Evolutionary conservation across 2,888 invertebrate genomes (phyloP).

Genomic region (Zeuzera pyrina): DNA sequence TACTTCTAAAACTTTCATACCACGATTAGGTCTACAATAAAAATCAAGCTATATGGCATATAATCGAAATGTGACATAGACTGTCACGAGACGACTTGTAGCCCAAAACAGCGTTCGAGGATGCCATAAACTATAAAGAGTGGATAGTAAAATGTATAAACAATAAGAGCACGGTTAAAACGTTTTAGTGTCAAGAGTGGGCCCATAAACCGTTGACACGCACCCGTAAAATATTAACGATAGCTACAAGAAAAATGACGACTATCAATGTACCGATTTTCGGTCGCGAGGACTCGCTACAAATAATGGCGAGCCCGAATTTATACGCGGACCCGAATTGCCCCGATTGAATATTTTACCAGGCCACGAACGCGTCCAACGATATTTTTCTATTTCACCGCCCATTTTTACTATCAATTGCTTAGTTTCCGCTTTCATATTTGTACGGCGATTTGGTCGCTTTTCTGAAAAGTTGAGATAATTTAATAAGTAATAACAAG

Average conservation of each 20-base stretch:
- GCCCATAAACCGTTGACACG: constrained; percentile 70
- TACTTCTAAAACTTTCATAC: constrained; percentile 29
- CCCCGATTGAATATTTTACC: constrained; percentile 72
- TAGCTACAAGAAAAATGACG: constrained; percentile 69
- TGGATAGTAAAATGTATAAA: constrained; percentile 70
- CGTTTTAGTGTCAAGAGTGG: constrained; percentile 72
- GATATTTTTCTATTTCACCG: constrained; percentile 70
- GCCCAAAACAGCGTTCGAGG: constrained; percentile 52
- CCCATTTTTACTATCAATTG: constrained; percentile 70
- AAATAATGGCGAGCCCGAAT: constrained; percentile 67
- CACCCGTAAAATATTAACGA: constrained; percentile 72
- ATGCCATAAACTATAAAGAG: constrained; percentile 67
- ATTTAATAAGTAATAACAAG: no score
- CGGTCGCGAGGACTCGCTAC: constrained; percentile 65
- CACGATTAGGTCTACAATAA: constrained; percentile 44
- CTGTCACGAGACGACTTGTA: constrained; percentile 45
- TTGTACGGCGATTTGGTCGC: constrained; percentile 26
- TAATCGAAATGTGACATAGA: no score
- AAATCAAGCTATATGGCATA: constrained; percentile 47
- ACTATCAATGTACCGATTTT: constrained; percentile 70
- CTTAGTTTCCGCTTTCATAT: constrained; percentile 67
- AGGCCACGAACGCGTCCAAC: constrained; percentile 65
- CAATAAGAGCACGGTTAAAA: constrained; percentile 69
- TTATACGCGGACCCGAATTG: constrained; percentile 69
- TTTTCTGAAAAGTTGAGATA: no score